These are phyloP conservation scores for Sebastes minor DNA, from an alignment of 2,797 vertebrate species.

Conservation along the genomic window DNA sequence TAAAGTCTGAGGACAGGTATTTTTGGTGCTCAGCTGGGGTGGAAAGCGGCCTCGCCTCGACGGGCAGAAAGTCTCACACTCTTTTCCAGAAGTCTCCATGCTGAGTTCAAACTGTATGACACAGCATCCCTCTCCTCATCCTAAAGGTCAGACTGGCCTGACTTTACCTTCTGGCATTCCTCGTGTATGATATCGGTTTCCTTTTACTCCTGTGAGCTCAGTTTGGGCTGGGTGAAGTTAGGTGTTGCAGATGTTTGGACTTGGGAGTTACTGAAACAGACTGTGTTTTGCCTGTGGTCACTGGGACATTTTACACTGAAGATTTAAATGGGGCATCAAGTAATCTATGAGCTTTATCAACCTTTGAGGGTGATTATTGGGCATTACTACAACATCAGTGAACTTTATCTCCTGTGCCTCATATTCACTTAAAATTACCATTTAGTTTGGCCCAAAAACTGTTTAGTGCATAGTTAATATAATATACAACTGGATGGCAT, in stretches of 20 bases:
- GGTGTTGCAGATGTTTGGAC: constrained; percentile 64
- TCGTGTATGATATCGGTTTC: constrained; percentile 25
- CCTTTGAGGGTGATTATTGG: background rate
- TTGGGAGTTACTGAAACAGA: constrained; percentile 27
- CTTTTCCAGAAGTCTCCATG: constrained; percentile 21
- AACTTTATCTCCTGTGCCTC: background rate
- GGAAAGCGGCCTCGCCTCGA: constrained; percentile 28
- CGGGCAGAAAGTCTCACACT: constrained; percentile 23
- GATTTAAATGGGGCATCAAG: constrained; percentile 7
- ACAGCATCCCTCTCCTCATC: constrained; percentile 14
- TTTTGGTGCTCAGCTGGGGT: constrained; percentile 57
- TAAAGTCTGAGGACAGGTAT: constrained; percentile 64
- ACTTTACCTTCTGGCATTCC: constrained; percentile 47
- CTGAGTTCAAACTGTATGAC: constrained; percentile 8
- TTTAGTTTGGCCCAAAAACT: background rate
- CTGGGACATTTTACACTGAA: background rate
- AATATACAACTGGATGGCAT: background rate
- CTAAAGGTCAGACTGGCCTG: constrained; percentile 20
- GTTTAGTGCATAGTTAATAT: background rate
- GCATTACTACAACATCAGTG: background rate
- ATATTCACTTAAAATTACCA: background rate
- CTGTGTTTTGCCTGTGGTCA: constrained; percentile 27
- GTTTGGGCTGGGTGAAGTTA: constrained; percentile 50
- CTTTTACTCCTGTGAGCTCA: constrained; percentile 43
- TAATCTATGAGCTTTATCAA: constrained; percentile 11